Conservation (phyloP, 2,113 vertebrate species). For the Reinhardtius hippoglossoides region DNA sequence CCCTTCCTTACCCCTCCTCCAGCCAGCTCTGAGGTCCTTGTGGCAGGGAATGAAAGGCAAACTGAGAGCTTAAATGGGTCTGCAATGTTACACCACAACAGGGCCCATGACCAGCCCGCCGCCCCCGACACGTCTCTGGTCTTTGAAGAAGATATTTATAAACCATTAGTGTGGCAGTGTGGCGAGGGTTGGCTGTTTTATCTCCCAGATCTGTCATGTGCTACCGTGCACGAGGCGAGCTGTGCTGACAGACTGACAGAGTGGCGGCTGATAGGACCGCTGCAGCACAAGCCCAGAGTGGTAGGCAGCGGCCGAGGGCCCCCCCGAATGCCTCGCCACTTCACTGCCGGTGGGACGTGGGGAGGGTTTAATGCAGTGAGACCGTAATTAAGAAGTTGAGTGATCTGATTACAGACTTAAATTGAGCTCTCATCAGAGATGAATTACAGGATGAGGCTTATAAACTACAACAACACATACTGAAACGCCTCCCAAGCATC, state of each 20-base stretch:
- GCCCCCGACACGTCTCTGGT: conserved; percentile 54
- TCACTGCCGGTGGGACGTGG: conserved; percentile 46
- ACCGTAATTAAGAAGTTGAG: conserved; percentile 74
- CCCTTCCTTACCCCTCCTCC: conserved; percentile 11
- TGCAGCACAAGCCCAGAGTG: conserved; percentile 28
- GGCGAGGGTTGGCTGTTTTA: conserved; percentile 65
- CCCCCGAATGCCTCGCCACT: neutral
- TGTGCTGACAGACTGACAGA: conserved; percentile 61
- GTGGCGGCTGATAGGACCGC: conserved; percentile 36
- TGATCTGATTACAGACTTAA: conserved; percentile 79
- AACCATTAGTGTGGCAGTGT: conserved; percentile 72
- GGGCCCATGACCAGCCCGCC: conserved; percentile 56
- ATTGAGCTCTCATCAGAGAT: conserved; percentile 59
- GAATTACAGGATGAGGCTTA: conserved; percentile 62
- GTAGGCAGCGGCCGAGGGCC: neutral
- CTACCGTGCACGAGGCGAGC: conserved; percentile 47
- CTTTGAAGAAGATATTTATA: conserved; percentile 83
- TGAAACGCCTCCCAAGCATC: conserved; percentile 39
- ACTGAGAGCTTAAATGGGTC: conserved; percentile 69
- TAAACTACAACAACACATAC: conserved; percentile 60
- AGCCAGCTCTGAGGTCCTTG: conserved; percentile 37
- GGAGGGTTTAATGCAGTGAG: conserved; percentile 56
- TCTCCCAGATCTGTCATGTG: conserved; percentile 75
- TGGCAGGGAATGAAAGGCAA: conserved; percentile 70
- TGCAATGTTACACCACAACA: conserved; percentile 65